A percentile compares a stretch with the other conserved stretches of the same genome.
Evolutionary conservation across 2,113 vertebrate species (phyloP).

Genomic region (Crotalus helleri): DNA sequence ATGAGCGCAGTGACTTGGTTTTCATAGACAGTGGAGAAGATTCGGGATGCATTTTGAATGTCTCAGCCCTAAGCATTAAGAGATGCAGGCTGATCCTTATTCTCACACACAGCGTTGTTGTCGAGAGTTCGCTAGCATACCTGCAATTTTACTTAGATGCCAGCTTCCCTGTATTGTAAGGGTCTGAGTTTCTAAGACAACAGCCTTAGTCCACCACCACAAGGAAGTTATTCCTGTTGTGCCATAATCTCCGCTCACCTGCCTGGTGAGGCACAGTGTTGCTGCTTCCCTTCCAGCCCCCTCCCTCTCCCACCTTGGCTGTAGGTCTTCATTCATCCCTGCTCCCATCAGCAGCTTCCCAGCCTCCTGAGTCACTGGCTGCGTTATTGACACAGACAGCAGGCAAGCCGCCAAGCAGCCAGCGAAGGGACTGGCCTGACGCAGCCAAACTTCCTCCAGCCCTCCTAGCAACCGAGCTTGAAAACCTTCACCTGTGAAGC

Average conservation of each 20-base stretch:
- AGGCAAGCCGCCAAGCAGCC: conserved; percentile 19
- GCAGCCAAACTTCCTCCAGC: not conserved
- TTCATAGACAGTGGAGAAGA: not conserved
- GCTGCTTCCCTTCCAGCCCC: too few relatives aligned
- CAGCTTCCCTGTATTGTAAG: not conserved
- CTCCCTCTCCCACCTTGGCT: not conserved
- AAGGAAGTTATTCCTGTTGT: not conserved
- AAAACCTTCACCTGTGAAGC: conserved; percentile 15
- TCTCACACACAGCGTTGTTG: not conserved
- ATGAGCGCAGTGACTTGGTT: not conserved
- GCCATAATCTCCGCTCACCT: not conserved
- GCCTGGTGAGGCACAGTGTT: too few relatives aligned
- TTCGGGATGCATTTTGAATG: not conserved
- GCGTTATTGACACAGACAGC: conserved; percentile 32
- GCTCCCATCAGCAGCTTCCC: conserved; percentile 22
- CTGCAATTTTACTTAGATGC: not conserved
- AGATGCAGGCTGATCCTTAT: not conserved
- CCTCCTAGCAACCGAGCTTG: conserved; percentile 5
- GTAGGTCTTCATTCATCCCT: conserved; percentile 20
- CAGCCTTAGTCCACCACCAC: not conserved
- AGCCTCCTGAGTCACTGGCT: conserved; percentile 33
- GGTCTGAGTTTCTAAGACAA: not conserved
- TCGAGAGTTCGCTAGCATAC: not conserved
- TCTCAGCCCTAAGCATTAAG: not conserved
- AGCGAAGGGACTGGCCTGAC: conserved; percentile 15